These are phyloP conservation scores for Phaethon lepturus DNA, from an alignment of 2,113 vertebrate species.

Conservation along the genomic window DNA sequence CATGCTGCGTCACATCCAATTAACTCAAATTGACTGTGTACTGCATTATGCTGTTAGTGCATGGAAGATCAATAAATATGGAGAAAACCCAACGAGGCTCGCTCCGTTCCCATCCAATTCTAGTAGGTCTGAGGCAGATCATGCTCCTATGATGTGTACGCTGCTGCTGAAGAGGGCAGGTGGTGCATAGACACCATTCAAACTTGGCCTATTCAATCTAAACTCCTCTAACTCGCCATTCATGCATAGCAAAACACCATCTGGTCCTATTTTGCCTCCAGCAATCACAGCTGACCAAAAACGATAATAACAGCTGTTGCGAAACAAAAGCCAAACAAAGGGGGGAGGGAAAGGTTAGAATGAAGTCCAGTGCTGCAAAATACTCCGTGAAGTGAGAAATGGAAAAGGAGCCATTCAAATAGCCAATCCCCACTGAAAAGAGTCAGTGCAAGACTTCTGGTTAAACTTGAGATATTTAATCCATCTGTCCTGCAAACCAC, in stretches of 20 bases:
- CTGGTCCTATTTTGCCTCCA: conserved; percentile 99
- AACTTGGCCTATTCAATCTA: conserved; percentile 97
- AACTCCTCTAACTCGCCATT: conserved; percentile 97
- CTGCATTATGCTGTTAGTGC: conserved; percentile 89
- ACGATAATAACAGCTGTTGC: conserved; percentile 99
- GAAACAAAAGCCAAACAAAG: conserved; percentile 99
- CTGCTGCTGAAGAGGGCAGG: conserved; percentile 94
- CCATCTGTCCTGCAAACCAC: conserved; percentile 76
- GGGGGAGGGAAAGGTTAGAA: conserved; percentile 93
- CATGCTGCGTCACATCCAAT: conserved; percentile 97
- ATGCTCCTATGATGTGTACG: conserved; percentile 87
- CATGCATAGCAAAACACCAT: conserved; percentile 99
- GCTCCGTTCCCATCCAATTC: conserved; percentile 78
- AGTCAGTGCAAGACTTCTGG: conserved; percentile 72
- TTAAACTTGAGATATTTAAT: conserved; percentile 84
- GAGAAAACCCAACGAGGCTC: conserved; percentile 83
- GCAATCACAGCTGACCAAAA: conserved; percentile 99
- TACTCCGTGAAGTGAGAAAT: conserved; percentile 82
- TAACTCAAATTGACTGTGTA: conserved; percentile 94
- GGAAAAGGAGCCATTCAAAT: conserved; percentile 84
- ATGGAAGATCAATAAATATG: conserved; percentile 97
- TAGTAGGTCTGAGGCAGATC: conserved; percentile 88
- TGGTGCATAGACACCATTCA: conserved; percentile 99
- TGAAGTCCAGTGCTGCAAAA: conserved; percentile 88
- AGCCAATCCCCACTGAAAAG: conserved; percentile 72